Percentiles rank a stretch among this genome's conserved stretches.
phyloP scores from a whole-genome alignment of 2,888 invertebrate species.

The Rugalucina vietnamica region DNA sequence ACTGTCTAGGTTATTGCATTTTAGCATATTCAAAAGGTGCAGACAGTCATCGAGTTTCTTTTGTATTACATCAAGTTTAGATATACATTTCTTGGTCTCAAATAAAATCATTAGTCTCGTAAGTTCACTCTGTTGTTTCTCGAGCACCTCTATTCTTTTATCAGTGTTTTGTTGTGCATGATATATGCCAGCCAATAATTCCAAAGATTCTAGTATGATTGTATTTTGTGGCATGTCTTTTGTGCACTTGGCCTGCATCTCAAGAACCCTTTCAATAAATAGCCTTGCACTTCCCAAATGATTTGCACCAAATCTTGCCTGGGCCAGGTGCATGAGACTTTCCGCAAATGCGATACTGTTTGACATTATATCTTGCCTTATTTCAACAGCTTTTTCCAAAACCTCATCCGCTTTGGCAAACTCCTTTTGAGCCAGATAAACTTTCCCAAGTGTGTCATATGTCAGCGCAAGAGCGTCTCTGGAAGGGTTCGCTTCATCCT shows the following conservation, averaged over 20 bases:
- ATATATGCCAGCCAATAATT: slow-evolving; percentile 42
- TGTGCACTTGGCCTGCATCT: not conserved
- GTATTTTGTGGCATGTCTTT: slow-evolving; percentile 42
- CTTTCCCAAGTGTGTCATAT: slow-evolving; percentile 53
- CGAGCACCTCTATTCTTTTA: slow-evolving; percentile 31
- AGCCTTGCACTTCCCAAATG: not conserved
- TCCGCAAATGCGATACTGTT: slow-evolving; percentile 29
- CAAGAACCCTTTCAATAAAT: not conserved
- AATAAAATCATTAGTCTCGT: slow-evolving; percentile 31
- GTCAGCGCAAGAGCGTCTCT: slow-evolving; percentile 26
- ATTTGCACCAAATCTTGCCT: not conserved
- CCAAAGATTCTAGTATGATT: slow-evolving; percentile 35
- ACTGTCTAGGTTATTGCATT: not conserved
- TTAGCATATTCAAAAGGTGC: not conserved
- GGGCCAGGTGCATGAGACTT: slow-evolving; percentile 21
- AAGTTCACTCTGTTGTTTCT: slow-evolving; percentile 43
- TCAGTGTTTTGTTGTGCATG: slow-evolving; percentile 9
- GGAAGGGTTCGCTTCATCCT: slow-evolving; percentile 19
- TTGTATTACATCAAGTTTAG: not conserved
- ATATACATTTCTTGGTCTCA: not conserved
- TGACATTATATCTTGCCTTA: slow-evolving; percentile 23
- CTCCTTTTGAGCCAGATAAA: slow-evolving; percentile 25
- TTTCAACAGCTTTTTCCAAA: slow-evolving; percentile 43
- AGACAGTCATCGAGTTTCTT: not conserved
- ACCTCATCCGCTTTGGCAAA: slow-evolving; percentile 28